phyloP scores from a whole-genome alignment of 2,888 invertebrate genomes.

The Tenthredo amoena region DNA sequence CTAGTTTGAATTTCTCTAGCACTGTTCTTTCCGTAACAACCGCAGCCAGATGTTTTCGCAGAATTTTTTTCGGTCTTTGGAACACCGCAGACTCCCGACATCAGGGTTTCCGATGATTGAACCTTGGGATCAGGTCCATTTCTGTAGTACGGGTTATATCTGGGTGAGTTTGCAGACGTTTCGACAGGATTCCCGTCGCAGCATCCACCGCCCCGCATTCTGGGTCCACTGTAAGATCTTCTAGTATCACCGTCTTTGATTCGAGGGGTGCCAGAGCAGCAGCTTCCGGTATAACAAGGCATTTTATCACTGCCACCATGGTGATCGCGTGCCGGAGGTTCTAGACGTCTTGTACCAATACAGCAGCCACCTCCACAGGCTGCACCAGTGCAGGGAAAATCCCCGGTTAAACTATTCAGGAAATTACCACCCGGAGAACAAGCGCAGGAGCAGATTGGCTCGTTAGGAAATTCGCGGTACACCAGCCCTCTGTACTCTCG shows the following conservation, averaged over 20 bases:
- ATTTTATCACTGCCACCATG: constrained; percentile 44
- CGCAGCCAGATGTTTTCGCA: constrained; percentile 56
- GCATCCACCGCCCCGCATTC: constrained; percentile 66
- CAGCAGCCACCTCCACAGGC: constrained; percentile 56
- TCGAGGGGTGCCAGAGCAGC: constrained; percentile 43
- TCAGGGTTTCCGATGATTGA: constrained; percentile 57
- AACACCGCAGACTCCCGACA: constrained; percentile 58
- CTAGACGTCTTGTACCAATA: constrained; percentile 52
- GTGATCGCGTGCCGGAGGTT: constrained; percentile 29
- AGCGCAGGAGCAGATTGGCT: constrained; percentile 67
- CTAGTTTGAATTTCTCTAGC: constrained; percentile 29
- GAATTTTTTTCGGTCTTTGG: constrained; percentile 40
- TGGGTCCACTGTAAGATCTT: constrained; percentile 49
- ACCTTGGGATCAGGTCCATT: not conserved
- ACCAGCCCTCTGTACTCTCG: constrained; percentile 65
- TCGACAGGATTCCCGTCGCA: constrained; percentile 22
- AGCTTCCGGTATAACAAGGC: constrained; percentile 43
- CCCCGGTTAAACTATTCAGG: constrained; percentile 44
- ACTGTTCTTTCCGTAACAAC: constrained; percentile 58
- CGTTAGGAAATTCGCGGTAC: constrained; percentile 67
- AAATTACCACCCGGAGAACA: constrained; percentile 46
- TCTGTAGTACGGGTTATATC: not conserved
- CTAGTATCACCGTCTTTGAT: not conserved
- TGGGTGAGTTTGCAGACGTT: not conserved
- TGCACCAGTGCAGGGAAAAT: constrained; percentile 56